Evolutionary conservation across 2,888 invertebrate species (phyloP).

Genomic region (Lypha dubia): DNA sequence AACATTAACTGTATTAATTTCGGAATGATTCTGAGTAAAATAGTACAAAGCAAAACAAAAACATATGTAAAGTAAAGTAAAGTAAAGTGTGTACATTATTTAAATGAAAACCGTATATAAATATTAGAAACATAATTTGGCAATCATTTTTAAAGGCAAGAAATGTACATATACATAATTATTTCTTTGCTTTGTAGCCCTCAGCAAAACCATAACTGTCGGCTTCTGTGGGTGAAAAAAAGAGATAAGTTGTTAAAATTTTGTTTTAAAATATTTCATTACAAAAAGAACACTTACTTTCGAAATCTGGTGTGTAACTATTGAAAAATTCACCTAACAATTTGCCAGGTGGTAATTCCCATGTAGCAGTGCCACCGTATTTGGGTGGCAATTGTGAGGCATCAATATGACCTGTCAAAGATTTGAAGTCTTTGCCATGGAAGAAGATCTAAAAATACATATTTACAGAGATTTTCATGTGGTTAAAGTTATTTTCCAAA

Average conservation of each 20-base stretch:
- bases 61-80: slow-evolving; percentile 27
- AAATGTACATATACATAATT: slow-evolving; percentile 5
- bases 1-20: slow-evolving; percentile 46
- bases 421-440: slow-evolving; percentile 88
- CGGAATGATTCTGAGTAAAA: background rate
- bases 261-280: background rate
- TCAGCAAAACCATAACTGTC: slow-evolving; percentile 85
- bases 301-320: slow-evolving; percentile 87
- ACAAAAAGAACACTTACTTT: slow-evolving; percentile 84
- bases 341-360: slow-evolving; percentile 85
- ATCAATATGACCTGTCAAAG: slow-evolving; percentile 86
- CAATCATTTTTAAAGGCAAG: slow-evolving; percentile 37
- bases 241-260: background rate
- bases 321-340: slow-evolving; percentile 88
- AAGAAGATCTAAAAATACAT: slow-evolving; percentile 87
- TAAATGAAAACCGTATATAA: slow-evolving; percentile 4
- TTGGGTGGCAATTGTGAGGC: slow-evolving; percentile 85
- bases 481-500: background rate
- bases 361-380: slow-evolving; percentile 88
- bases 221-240: slow-evolving; percentile 82
- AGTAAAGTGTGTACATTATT: slow-evolving; percentile 25
- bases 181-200: slow-evolving; percentile 79
- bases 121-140: slow-evolving; percentile 43
- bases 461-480: background rate
- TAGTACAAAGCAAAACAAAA: slow-evolving; percentile 24